Conservation (phyloP, 2,888 invertebrate species). For the Callosobruchus maculatus region DNA sequence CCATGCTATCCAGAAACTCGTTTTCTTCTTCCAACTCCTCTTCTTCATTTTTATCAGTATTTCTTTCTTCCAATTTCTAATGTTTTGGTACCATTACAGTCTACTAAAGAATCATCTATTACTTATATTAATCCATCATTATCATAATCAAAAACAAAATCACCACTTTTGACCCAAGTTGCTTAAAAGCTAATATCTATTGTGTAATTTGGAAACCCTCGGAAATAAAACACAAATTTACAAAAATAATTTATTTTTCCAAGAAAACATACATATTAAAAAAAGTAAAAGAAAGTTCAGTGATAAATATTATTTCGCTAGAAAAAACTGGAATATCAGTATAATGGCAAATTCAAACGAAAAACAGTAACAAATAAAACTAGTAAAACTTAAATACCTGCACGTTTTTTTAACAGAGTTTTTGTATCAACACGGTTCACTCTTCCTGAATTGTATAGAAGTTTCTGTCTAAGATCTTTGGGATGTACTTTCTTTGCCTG, state of each 20-base stretch:
- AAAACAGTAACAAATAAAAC: not conserved
- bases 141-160: too few species aligned
- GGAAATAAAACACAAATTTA: too few species aligned
- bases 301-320: not conserved
- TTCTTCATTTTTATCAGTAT: too few species aligned
- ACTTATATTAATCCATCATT: too few species aligned
- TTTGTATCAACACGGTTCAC: constrained; percentile 33
- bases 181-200: too few species aligned
- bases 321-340: not conserved
- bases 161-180: too few species aligned
- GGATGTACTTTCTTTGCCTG: constrained; percentile 24
- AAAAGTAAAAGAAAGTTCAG: not conserved
- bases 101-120: too few species aligned
- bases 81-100: too few species aligned
- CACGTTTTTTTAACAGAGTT: constrained; percentile 31
- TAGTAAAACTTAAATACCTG: constrained; percentile 7
- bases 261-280: not conserved
- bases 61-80: too few species aligned
- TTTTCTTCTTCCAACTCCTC: too few species aligned
- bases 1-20: too few species aligned
- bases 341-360: not conserved
- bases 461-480: constrained; percentile 42
- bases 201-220: too few species aligned
- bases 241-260: not conserved
- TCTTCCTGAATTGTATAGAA: constrained; percentile 34